Conservation (phyloP, 1,140 invertebrate genomes). For the Pseudomyrmex pallidus region DNA sequence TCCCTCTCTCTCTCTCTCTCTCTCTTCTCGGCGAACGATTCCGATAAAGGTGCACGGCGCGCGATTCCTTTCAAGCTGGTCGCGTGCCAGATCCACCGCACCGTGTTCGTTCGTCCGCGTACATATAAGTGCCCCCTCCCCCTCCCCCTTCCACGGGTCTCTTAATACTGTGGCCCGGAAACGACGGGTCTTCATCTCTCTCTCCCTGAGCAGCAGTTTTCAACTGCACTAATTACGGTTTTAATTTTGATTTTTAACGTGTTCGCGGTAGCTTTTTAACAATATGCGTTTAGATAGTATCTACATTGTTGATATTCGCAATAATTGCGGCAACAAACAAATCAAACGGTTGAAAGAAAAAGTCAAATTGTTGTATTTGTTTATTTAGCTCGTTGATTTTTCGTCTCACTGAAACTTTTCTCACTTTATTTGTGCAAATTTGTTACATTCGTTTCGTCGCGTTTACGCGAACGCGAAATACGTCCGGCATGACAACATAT, state of each 20-base stretch:
- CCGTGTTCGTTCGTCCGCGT: slow-evolving; percentile 6
- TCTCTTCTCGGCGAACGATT: slow-evolving; percentile 51
- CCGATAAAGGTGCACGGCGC: slow-evolving; percentile 64
- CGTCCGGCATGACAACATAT: background rate
- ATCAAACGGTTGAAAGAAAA: slow-evolving; percentile 3
- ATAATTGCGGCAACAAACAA: background rate
- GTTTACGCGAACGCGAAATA: slow-evolving; percentile 5
- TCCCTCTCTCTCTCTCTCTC: slow-evolving; percentile 37
- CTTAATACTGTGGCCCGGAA: no score
- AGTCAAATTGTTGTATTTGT: background rate
- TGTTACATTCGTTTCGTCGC: slow-evolving; percentile 27
- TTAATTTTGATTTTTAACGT: no score
- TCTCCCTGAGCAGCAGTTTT: no score
- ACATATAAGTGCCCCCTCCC: background rate
- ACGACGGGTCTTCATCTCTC: no score
- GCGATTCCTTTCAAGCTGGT: slow-evolving; percentile 68
- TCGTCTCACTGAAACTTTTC: slow-evolving; percentile 9
- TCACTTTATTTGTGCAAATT: slow-evolving; percentile 41
- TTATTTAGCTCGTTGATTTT: slow-evolving; percentile 1
- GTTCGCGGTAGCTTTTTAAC: no score
- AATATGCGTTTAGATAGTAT: no score
- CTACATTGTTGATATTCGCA: no score
- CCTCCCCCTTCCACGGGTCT: background rate
- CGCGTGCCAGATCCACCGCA: slow-evolving; percentile 71
- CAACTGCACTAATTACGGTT: no score